These are phyloP conservation scores for Struthio camelus DNA, from an alignment of 2,113 vertebrate genomes.

Conservation along the genomic window DNA sequence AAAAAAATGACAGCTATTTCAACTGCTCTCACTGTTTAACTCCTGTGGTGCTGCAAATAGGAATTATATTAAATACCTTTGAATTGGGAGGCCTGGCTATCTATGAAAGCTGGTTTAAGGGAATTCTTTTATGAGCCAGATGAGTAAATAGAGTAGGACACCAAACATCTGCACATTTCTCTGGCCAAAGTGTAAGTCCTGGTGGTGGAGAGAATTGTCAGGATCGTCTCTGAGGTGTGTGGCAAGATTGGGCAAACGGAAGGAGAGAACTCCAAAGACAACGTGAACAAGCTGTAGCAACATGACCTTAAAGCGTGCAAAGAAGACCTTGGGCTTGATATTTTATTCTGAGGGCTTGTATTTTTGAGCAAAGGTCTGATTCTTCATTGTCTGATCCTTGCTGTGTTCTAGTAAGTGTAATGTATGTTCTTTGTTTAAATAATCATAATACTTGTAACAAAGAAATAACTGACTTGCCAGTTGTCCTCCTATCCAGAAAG, in stretches of 20 bases:
- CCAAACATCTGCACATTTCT: neutral
- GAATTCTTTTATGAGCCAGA: neutral
- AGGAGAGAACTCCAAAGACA: neutral
- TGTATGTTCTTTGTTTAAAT: accelerated
- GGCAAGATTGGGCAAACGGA: neutral
- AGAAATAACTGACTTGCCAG: neutral
- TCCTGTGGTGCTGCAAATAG: neutral
- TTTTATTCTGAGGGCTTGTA: neutral
- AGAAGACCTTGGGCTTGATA: neutral
- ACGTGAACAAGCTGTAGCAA: neutral
- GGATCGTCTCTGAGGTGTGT: neutral
- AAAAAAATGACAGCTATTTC: neutral
- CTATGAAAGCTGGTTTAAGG: neutral
- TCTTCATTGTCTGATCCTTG: neutral
- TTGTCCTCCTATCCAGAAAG: neutral
- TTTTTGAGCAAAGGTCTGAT: neutral
- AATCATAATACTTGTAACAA: neutral
- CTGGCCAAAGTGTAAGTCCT: neutral
- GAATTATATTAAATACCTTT: neutral
- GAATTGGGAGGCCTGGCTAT: neutral
- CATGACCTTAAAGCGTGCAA: neutral
- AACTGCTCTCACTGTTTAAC: neutral
- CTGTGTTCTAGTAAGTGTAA: neutral
- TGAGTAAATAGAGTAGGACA: neutral
- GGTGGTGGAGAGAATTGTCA: neutral